Percentiles rank a stretch among this genome's conserved stretches.
These are phyloP conservation scores for Pipistrellus pipistrellus DNA, from an alignment of 2,797 vertebrate species.

Conservation along the genomic window DNA sequence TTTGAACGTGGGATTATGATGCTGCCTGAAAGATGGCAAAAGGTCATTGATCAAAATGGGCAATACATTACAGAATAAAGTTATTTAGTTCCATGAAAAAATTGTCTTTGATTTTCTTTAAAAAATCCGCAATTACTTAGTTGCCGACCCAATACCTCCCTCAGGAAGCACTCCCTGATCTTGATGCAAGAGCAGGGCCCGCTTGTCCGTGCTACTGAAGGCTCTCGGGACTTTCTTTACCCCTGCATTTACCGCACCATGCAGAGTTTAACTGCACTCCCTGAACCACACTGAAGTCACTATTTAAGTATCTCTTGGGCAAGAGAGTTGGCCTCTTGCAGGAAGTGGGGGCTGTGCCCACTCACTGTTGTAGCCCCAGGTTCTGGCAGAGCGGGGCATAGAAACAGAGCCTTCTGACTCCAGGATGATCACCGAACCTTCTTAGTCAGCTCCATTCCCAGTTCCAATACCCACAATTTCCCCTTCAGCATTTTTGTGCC, in stretches of 20 bases:
- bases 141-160: too few relatives aligned
- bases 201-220: neutral
- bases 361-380: neutral
- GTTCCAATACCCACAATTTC: neutral
- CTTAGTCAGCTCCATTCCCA: neutral
- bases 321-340: neutral
- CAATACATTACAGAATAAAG: too few relatives aligned
- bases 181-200: neutral
- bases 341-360: neutral
- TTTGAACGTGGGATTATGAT: too few relatives aligned
- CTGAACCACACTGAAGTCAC: neutral
- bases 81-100: too few relatives aligned
- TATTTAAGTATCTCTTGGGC: neutral
- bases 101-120: too few relatives aligned
- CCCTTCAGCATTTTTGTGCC: neutral
- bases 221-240: neutral
- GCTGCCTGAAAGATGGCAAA: too few relatives aligned
- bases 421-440: neutral
- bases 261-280: neutral
- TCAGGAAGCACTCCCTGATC: conserved; percentile 41
- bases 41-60: too few relatives aligned
- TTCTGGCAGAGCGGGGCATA: neutral
- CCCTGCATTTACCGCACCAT: too few relatives aligned
- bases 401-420: neutral
- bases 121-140: too few relatives aligned